Evolutionary conservation across 2,113 vertebrate species (phyloP), one percentile per base, ranked within the genome.

Genomic region (Tetraodon nigroviridis): DNA sequence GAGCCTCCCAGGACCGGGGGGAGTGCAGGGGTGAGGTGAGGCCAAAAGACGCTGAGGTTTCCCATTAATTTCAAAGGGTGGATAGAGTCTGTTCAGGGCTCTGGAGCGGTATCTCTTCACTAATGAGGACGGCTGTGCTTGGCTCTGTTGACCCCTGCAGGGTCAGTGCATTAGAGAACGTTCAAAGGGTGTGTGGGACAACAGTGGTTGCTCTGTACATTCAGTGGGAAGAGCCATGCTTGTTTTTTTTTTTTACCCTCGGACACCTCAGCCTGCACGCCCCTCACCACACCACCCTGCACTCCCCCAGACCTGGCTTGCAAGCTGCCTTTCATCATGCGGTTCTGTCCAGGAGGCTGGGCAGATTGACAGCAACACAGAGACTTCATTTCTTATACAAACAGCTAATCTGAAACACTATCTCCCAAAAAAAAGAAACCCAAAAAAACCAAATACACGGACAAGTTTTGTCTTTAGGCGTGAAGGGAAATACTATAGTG

Each of bases 141-240:
- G 69, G 72, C 58, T 78, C 73, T 72, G 76, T 81, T 70, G 79
- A 85, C 81, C 83, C 74, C 76, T 76, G 75, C 72, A 27, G 69
- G 73, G 73, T 82, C 83, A 81, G 77, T 82, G 81, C 80, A 83
- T 82, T 72, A 71, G 64, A 81, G 64, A 67, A 78, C 17, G 42
- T 73, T 79, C 57, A 66, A 51, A 64, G 58, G 69, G 69, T 70
- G 73, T 68, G 69, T 13, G 24, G 74, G 71, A 73, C 79, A 78
- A 82, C 80, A 72, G 73, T 74, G 75, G 75, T 78, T 80, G 78
- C 72, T 86, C 78, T 86, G 82, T 88, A 87, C 88, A 88, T 89
- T 88, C 87, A 88, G 78, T 64, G 68, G 68, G 75, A 79, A 70
- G 75, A 83, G 79, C 74, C 69, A 67, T 51, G 51, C 55, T 72